Percentiles rank a stretch among this genome's conserved stretches.
phyloP scores from a whole-genome alignment of 1,140 invertebrate genomes.

The Drosophila bocqueti region DNA sequence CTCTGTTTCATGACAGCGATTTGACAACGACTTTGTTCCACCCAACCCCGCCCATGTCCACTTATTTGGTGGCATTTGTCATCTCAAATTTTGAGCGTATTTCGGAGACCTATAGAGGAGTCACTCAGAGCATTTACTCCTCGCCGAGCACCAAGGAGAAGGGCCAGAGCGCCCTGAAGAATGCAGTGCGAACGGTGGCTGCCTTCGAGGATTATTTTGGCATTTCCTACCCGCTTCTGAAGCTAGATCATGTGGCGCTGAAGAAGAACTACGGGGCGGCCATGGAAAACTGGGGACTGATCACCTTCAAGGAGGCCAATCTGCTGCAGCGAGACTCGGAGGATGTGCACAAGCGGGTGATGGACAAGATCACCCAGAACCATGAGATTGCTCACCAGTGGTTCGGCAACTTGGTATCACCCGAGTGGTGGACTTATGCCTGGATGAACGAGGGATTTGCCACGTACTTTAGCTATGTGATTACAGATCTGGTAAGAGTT shows the following conservation, averaged over 20 bases:
- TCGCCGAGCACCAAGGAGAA: conserved; percentile 87
- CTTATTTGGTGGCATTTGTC: conserved; percentile 91
- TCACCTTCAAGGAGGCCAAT: conserved; percentile 87
- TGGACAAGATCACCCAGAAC: conserved; percentile 82
- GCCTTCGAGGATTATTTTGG: conserved; percentile 86
- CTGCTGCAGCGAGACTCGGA: conserved; percentile 23
- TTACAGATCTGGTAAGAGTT: conserved; percentile 83
- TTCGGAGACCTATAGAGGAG: conserved; percentile 58
- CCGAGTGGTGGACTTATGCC: conserved; percentile 85
- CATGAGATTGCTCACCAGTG: conserved; percentile 90
- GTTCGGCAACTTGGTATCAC: conserved; percentile 90
- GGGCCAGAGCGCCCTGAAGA: conserved; percentile 87
- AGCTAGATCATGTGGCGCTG: conserved; percentile 90
- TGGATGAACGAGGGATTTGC: conserved; percentile 89
- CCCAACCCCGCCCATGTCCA: conserved; percentile 89
- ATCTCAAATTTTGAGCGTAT: conserved; percentile 88
- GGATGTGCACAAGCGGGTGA: conserved; percentile 37
- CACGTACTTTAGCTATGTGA: conserved; percentile 89
- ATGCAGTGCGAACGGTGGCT: conserved; percentile 86
- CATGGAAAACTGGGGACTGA: conserved; percentile 95
- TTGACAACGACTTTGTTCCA: conserved; percentile 85
- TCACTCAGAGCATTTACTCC: conserved; percentile 88
- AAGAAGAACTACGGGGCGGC: conserved; percentile 92
- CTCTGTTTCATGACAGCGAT: conserved; percentile 32
- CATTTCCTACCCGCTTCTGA: conserved; percentile 85